These are phyloP conservation scores for Troilus luridus DNA, from an alignment of 2,888 invertebrate species.

Conservation along the genomic window DNA sequence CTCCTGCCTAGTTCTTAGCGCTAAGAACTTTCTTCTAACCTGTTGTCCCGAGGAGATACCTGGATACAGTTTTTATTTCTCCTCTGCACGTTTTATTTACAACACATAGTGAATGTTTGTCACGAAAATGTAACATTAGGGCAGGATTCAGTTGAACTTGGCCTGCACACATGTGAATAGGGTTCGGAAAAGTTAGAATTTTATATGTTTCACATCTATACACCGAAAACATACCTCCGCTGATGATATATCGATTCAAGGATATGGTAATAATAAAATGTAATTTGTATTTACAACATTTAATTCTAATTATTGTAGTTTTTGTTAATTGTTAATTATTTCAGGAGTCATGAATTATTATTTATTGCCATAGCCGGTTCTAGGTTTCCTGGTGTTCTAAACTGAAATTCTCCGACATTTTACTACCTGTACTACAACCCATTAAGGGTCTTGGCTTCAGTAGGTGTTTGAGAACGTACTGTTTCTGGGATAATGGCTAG, in stretches of 20 bases:
- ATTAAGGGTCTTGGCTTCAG: too few species aligned
- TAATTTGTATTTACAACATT: background rate
- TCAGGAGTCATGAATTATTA: too few species aligned
- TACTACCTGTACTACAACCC: too few species aligned
- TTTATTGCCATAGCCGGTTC: too few species aligned
- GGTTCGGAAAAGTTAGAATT: background rate
- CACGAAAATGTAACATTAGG: background rate
- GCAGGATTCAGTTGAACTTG: slow-evolving; percentile 11
- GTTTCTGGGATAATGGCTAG: too few species aligned
- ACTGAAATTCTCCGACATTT: too few species aligned
- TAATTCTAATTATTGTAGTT: background rate
- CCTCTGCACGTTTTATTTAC: background rate
- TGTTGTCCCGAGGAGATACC: slow-evolving; percentile 2
- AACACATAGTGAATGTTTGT: background rate
- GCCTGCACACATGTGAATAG: background rate
- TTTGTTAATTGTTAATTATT: too few species aligned
- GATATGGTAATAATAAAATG: background rate
- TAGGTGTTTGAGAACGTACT: too few species aligned
- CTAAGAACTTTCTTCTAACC: slow-evolving; percentile 1
- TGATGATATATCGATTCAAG: background rate
- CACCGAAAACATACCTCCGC: background rate
- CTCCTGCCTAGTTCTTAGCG: background rate
- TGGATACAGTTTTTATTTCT: slow-evolving; percentile 12
- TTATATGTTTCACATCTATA: background rate
- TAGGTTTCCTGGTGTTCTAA: too few species aligned